Base-by-base conservation (phyloP, 2,797 vertebrate species). In the Phylloscopus collybita region DNA sequence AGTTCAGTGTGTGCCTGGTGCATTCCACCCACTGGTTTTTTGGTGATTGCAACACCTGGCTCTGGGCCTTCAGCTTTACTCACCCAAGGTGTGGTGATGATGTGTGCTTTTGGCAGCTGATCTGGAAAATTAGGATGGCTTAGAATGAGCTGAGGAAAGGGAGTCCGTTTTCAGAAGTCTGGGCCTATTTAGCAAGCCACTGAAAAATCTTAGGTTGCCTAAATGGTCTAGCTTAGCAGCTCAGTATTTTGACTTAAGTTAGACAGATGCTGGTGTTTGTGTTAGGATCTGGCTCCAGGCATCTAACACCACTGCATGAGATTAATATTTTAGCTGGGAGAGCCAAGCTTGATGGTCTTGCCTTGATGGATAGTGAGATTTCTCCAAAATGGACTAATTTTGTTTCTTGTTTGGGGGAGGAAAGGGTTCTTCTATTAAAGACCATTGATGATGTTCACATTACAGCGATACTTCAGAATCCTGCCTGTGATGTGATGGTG, bases 81-180 rank as follows among this genome's bases (percentile, higher is more conserved):
- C 90, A 91, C 40, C 7, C 19, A 75, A 92, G 95, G 95, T 90
- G 92, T 92, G 93, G 95, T 59, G 51, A 45, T 75, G 65, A 90
- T 67, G 44, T 36, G 16, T 62, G 34, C 5, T 57, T 91, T 84
- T 86, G 85, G 87, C 87, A 86, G 34, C 47, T 73, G 34, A 53
- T 51, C 29, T 72, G 45, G 80, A 91, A 91, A 96, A 84, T 45
- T 70, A 79, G 29, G 32, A 23, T 79, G 26, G 51, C 30, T 87
- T 80, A 80, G 54, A 75, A 78, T 25, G 12, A 74, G 34, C 50
- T 83, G 47, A 29, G 12, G 70, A 86, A 86, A 69, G 44, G 12
- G 25, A 83, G 18, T 42, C 19, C 3, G 0, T 78, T 81, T 90
- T 80, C 86, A 88, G 71, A 83, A 89, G 49, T 54, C 27, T 62